Evolutionary conservation across 2,113 vertebrate species (phyloP).

Genomic region (Esox niger): DNA sequence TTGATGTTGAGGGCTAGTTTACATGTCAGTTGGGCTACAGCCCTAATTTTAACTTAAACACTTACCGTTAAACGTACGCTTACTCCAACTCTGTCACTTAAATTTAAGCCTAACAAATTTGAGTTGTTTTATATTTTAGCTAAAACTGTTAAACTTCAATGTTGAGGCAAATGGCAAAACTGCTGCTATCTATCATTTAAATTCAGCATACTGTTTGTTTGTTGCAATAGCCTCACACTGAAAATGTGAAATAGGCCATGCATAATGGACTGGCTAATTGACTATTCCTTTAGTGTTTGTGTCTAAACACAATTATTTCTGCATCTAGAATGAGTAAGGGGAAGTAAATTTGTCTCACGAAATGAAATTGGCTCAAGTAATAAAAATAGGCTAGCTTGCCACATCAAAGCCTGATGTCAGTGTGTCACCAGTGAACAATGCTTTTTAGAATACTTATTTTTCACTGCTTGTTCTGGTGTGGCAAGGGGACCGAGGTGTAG

Average conservation of each 20-base stretch:
- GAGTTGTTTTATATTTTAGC: neutral
- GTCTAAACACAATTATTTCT: conserved; percentile 3
- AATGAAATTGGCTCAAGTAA: neutral
- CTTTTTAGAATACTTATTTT: neutral
- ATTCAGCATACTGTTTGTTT: neutral
- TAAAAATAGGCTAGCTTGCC: neutral
- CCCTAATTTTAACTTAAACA: no score
- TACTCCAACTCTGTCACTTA: no score
- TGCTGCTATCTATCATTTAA: neutral
- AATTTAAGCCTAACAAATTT: neutral
- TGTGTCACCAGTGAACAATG: neutral
- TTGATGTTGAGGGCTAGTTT: no score
- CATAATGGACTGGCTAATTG: neutral
- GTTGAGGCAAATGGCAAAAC: neutral
- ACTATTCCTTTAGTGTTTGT: neutral
- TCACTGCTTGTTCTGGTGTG: neutral
- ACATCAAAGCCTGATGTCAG: neutral
- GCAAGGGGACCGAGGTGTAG: neutral
- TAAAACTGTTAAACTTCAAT: no score
- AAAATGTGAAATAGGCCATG: neutral
- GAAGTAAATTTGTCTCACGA: neutral
- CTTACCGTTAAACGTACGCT: no score
- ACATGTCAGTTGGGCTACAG: no score
- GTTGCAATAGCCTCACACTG: neutral
- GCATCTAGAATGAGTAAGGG: neutral